Percentiles rank a stretch among this genome's conserved stretches.
Evolutionary conservation across 2,797 vertebrate genomes (phyloP).

Genomic region (Pseudochaenichthys georgianus): DNA sequence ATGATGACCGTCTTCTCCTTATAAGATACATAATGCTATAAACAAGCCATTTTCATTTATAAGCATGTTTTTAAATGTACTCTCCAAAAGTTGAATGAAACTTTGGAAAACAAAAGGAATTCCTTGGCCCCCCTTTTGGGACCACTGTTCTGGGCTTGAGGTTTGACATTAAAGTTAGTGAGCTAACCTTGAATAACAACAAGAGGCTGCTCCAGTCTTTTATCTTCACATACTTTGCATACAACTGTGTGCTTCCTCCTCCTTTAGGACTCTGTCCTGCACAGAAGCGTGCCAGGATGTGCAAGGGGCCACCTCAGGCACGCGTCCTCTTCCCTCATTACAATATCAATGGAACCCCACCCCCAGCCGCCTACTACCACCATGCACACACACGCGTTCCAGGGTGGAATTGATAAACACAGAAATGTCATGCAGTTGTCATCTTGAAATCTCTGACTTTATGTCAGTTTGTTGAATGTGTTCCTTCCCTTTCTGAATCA

Average conservation of each 20-base stretch:
- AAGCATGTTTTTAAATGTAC: not conserved
- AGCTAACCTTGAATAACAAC: not conserved
- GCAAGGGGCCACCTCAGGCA: conserved; percentile 67
- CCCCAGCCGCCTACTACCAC: not conserved
- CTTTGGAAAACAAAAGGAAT: no score
- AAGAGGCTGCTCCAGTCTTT: conserved; percentile 1
- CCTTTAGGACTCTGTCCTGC: conserved; percentile 34
- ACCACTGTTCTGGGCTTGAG: not conserved
- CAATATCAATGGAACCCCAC: conserved; percentile 62
- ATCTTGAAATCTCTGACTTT: not conserved
- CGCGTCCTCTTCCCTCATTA: conserved; percentile 76
- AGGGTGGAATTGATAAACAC: not conserved
- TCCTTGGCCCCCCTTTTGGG: not conserved
- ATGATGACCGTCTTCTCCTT: not conserved
- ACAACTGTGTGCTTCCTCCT: conserved; percentile 26
- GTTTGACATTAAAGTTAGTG: not conserved
- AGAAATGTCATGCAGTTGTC: not conserved
- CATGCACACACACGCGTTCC: conserved; percentile 25
- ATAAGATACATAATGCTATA: not conserved
- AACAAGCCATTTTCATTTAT: accelerated
- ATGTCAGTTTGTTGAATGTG: not conserved
- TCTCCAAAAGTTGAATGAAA: not conserved
- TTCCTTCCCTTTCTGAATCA: not conserved
- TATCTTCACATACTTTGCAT: not conserved
- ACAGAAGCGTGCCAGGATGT: conserved; percentile 62